These are phyloP conservation scores for Bos indicus DNA, from an alignment of 2,113 vertebrate species.

Conservation along the genomic window DNA sequence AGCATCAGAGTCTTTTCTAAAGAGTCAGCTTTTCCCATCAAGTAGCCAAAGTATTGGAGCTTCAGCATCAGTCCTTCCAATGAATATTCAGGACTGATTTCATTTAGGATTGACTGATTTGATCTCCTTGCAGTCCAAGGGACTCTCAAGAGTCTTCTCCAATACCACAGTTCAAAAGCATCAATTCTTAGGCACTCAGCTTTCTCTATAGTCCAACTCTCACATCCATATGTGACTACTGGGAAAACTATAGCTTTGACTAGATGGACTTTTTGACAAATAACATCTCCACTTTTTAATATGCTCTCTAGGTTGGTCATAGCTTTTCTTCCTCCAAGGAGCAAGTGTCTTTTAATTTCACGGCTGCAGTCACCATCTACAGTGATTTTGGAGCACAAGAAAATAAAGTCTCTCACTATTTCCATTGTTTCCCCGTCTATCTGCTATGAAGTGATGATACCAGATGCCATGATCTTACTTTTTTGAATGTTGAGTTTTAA, in stretches of 20 bases:
- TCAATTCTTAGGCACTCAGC: not conserved
- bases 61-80: not conserved
- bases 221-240: not conserved
- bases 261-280: not conserved
- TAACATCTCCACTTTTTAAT: not conserved
- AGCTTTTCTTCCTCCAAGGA: not conserved
- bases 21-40: not conserved
- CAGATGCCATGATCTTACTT: not conserved
- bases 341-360: not conserved
- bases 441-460: not conserved
- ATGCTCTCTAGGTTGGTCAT: not conserved
- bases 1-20: not conserved
- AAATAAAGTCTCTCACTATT: not conserved
- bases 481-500: not conserved
- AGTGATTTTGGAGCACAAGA: not conserved
- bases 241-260: not conserved
- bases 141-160: not conserved
- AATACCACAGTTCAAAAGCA: not conserved
- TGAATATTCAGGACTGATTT: not conserved
- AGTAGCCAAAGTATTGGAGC: not conserved
- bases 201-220: not conserved
- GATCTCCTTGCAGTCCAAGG: not conserved
- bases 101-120: not conserved
- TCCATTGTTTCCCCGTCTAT: not conserved
- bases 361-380: not conserved